A percentile compares a stretch with the other conserved stretches of the same genome.
Evolutionary conservation across 1,140 invertebrate genomes (phyloP).

Genomic region (Procambarus virginalis): DNA sequence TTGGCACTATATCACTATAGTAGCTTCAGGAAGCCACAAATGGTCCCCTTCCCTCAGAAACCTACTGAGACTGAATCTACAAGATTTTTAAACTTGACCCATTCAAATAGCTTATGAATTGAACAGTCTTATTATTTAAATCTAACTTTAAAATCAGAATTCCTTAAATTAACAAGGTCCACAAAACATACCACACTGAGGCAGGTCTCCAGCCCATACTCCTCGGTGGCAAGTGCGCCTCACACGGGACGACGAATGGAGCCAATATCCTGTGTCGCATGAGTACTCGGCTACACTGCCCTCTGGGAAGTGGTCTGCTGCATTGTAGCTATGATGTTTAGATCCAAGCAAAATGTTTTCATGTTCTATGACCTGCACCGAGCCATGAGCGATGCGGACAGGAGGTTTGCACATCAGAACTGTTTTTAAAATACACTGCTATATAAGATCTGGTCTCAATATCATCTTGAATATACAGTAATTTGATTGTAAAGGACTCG

Average conservation of each 20-base stretch:
- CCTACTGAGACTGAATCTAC: no score
- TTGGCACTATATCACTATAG: no score
- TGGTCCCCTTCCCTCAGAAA: no score
- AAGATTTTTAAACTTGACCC: no score
- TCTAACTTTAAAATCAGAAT: not conserved
- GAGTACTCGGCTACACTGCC: conserved; percentile 43
- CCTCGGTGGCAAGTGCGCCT: conserved; percentile 34
- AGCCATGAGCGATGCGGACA: not conserved
- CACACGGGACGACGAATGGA: conserved; percentile 10
- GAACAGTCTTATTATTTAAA: no score
- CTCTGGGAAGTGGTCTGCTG: conserved; percentile 9
- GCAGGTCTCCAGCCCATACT: conserved; percentile 33
- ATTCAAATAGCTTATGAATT: no score
- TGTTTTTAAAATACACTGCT: not conserved
- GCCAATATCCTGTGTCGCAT: conserved; percentile 29
- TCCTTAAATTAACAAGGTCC: not conserved
- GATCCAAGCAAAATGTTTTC: conserved; percentile 8
- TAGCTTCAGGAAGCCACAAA: no score
- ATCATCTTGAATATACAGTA: no score
- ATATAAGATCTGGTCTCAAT: not conserved
- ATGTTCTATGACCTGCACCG: conserved; percentile 6
- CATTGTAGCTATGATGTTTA: not conserved
- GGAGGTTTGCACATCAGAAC: not conserved
- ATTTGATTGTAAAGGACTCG: not conserved
- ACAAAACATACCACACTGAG: conserved; percentile 39